Evolutionary conservation across 2,113 vertebrate genomes (phyloP), one percentile per base, ranked within the genome.

Genomic region (Syngnathus scovelli): DNA sequence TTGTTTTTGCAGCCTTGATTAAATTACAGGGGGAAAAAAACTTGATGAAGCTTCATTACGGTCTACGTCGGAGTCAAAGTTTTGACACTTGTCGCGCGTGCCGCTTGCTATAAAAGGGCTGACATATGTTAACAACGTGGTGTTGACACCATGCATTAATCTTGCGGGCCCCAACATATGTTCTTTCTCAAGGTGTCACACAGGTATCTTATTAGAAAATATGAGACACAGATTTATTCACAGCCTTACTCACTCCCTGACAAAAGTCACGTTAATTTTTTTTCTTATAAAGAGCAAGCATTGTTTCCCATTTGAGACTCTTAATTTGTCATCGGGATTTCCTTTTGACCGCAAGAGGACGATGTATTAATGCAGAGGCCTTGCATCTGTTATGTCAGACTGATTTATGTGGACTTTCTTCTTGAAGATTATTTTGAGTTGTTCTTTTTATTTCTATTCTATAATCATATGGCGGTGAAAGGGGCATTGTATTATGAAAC

Each of bases 281-380:
- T 68, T 19, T n/a, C 61, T 1, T 5, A 19, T 55, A 60, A 68
- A 36, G 38, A 58, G 52, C 58, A 55, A 65, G 75, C 55, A 6
- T 49, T 13, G 48, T 41, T 64, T 71, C 61, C 62, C 68, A 65
- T 73, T 76, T 74, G 70, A 1, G 51, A 21, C 12, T 72, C 58
- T 69, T 74, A 70, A 81, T 84, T 77, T 67, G 64, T 78, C 70
- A 66, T 9, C 75, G 5, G 56, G 10, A 41, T 74, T 76, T 67
- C 38, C 58, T 60, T 83, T 67, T 64, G 16, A 5, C 75, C 77
- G 79, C 78, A 75, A 66, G 80, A 78, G 78, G 77, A 76, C 80
- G 68, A 81, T 77, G 75, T 72, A 76, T 76, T 83, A 73, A 78
- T 86, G 85, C 81, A 84, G 62, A 78, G 81, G 84, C 78, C 77